Evolutionary conservation across 1,140 invertebrate species (phyloP).

Genomic region (Bicyclus anynana): DNA sequence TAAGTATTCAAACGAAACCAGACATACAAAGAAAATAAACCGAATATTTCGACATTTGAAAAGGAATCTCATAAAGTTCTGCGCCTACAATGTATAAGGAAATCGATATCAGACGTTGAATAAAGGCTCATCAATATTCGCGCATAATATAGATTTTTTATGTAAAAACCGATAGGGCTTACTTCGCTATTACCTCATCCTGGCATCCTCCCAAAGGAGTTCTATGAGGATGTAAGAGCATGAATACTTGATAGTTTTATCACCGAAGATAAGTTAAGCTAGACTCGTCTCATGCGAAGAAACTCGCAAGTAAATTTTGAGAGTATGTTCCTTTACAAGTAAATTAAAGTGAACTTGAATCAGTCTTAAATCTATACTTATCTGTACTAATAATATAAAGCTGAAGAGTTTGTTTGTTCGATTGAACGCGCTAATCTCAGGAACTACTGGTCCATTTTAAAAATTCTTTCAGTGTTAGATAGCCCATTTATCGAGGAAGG

Average conservation of each 20-base stretch:
- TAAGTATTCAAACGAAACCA: not conserved
- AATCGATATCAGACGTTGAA: constrained; percentile 1
- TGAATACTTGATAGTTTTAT: not conserved
- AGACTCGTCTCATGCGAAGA: not conserved
- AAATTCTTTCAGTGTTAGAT: no score
- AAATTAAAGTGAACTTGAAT: no score
- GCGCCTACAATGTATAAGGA: not conserved
- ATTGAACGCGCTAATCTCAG: no score
- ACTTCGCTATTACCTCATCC: constrained; percentile 1
- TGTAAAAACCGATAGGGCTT: not conserved
- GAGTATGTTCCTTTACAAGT: no score
- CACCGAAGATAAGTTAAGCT: not conserved
- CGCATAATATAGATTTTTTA: constrained; percentile 5
- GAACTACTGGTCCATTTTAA: no score
- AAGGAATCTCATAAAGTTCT: constrained; percentile 1
- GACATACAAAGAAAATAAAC: not conserved
- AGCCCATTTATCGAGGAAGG: no score
- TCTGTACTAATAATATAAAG: no score
- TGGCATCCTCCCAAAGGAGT: not conserved
- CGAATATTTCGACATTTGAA: constrained; percentile 2
- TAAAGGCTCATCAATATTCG: constrained; percentile 7
- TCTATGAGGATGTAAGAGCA: not conserved
- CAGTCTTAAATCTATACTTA: no score
- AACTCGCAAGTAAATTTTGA: no score
- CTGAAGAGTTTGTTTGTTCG: no score